phyloP scores from a whole-genome alignment of 2,113 vertebrate species.

The Euleptes europaea region DNA sequence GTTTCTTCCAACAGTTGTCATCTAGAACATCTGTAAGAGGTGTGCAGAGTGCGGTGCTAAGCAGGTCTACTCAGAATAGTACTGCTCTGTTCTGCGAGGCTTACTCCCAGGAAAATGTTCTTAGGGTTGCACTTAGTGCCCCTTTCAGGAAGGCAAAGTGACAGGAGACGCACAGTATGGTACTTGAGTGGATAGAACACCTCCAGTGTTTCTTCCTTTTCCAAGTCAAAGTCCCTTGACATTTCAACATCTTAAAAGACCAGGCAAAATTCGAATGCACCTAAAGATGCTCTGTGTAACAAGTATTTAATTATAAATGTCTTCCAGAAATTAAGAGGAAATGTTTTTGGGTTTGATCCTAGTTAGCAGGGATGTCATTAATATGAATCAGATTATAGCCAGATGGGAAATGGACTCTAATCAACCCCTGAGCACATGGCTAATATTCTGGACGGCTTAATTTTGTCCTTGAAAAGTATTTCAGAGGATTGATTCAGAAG shows the following conservation, averaged over 20 bases:
- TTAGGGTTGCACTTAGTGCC: background rate
- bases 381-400: background rate
- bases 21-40: no score
- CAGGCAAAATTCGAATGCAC: background rate
- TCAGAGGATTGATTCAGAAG: background rate
- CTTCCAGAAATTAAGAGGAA: background rate
- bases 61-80: background rate
- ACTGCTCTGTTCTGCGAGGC: no score
- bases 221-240: background rate
- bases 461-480: background rate
- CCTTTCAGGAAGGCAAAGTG: constrained; percentile 3
- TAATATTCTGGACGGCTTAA: background rate
- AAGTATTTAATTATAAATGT: background rate
- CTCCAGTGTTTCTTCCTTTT: background rate
- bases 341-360: background rate
- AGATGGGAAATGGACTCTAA: background rate
- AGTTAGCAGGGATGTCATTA: background rate
- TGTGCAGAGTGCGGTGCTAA: no score
- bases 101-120: background rate
- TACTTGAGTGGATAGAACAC: constrained; percentile 8
- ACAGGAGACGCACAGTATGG: background rate
- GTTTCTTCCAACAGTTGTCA: background rate
- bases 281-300: background rate
- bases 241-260: background rate
- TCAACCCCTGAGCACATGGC: background rate